Percentiles rank a stretch among this genome's conserved stretches.
These are phyloP conservation scores for Cheilosia vulpina DNA, from an alignment of 2,888 invertebrate genomes.

Conservation along the genomic window DNA sequence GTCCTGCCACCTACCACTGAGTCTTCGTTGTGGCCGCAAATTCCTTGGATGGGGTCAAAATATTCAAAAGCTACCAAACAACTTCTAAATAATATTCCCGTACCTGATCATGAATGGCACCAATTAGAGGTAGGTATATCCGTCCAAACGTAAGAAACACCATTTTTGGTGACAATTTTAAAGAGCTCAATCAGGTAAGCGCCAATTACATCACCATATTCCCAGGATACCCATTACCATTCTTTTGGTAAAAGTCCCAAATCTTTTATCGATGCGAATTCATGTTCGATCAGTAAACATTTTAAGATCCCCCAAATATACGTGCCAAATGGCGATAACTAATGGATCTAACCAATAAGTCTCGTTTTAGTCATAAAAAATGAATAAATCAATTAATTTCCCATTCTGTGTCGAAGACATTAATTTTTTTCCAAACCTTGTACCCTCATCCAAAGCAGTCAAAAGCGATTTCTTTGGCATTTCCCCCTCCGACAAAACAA, in stretches of 20 bases:
- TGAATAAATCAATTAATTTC: slow-evolving; percentile 74
- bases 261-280: slow-evolving; percentile 52
- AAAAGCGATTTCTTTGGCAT: slow-evolving; percentile 66
- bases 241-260: slow-evolving; percentile 22
- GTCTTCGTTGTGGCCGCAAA: slow-evolving; percentile 27
- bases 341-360: slow-evolving; percentile 73
- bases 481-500: slow-evolving; percentile 40
- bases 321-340: slow-evolving; percentile 64
- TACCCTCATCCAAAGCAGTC: slow-evolving; percentile 62
- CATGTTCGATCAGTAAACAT: slow-evolving; percentile 65
- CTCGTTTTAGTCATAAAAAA: slow-evolving; percentile 70
- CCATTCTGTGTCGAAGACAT: slow-evolving; percentile 44
- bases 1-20: slow-evolving; percentile 44
- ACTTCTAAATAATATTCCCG: slow-evolving; percentile 56
- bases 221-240: slow-evolving; percentile 68
- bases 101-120: slow-evolving; percentile 69
- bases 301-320: slow-evolving; percentile 46
- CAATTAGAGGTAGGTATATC: slow-evolving; percentile 48
- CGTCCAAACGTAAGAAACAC: slow-evolving; percentile 26
- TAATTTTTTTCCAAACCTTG: slow-evolving; percentile 37
- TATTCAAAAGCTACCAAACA: slow-evolving; percentile 50
- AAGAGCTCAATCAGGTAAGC: slow-evolving; percentile 52
- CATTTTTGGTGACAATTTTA: slow-evolving; percentile 53
- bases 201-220: slow-evolving; percentile 73
- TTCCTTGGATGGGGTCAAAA: slow-evolving; percentile 69